phyloP scores from a whole-genome alignment of 2,113 vertebrate genomes.

The Brachionichthys hirsutus region DNA sequence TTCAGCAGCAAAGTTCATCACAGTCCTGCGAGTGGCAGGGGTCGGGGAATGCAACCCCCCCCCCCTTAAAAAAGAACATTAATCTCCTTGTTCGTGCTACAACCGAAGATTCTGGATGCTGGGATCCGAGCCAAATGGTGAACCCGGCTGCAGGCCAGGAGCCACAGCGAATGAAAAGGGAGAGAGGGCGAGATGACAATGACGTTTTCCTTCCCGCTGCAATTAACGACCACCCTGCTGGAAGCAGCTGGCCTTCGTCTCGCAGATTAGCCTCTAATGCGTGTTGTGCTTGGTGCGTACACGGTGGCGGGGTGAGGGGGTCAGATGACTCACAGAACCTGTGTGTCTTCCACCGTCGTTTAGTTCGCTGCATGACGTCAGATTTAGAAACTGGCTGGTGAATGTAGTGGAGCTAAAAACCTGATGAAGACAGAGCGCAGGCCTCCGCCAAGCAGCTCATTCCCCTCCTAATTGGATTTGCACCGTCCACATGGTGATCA shows the following conservation, averaged over 20 bases:
- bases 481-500: no score
- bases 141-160: constrained; percentile 38
- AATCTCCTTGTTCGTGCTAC: constrained; percentile 53
- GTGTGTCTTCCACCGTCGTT: no score
- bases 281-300: background rate
- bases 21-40: constrained; percentile 1
- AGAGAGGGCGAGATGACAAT: constrained; percentile 16
- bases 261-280: constrained; percentile 3
- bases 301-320: constrained; percentile 7
- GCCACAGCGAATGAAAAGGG: constrained; percentile 11
- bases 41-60: constrained; percentile 43
- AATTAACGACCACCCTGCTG: constrained; percentile 27
- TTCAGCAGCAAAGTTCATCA: constrained; percentile 44
- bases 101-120: constrained; percentile 23
- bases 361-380: no score
- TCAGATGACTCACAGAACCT: constrained; percentile 36
- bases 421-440: no score
- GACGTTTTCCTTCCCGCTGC: background rate
- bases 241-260: constrained; percentile 6
- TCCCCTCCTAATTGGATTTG: no score
- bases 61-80: constrained; percentile 47
- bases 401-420: no score
- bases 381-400: no score
- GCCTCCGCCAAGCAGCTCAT: no score
- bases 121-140: constrained; percentile 33